Base-by-base conservation (phyloP, 2,113 vertebrate genomes). In the Barnardius zonarius region DNA sequence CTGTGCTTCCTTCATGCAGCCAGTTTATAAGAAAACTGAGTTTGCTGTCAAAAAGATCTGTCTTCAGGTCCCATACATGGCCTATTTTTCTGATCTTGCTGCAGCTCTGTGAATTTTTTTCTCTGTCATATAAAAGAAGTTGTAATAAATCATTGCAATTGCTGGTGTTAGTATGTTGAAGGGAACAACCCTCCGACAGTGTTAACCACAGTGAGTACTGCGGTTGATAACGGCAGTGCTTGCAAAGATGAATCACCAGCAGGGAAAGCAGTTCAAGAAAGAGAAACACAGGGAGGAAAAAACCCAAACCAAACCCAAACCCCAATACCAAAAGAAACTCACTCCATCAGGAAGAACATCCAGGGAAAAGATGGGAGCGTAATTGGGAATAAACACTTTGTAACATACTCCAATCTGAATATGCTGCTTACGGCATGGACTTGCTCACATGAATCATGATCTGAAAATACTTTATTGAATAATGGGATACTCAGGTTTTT, bases 391-490 rank as follows among this genome's bases (percentile, higher is more conserved):
- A 31, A 17, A 22, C 11, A 28, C 52, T 54, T 70, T 68, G 28
- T 46, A 61, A 69, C 4, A 18, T 33, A 44, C 22, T 54, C 62
- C 25, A 27, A 54, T 64, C 68, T 59, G 35, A 75, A 43, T 25
- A 73, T 6, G 52, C 19, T 66, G n/a, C 15, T 89, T 19, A 80
- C 11, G 75, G 27, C 30, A 80, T 6, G 39, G 73, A 88, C 46
- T 75, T 30, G 24, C 39, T 57, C 30, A 76, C 64, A 86, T 5
- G 19, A 77, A 70, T 48, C 39, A 41, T 31, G 67, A 85, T 49
- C 80, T 70, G 77, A 91, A 94, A 92, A 95, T 68, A 79, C 23
- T 92, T 83, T 80, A 95, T 94, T 95, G 82, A 85, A 91, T 77
- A 87, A 76, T 9, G 11, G 31, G 33, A 95, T 88, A 73, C 30